These are phyloP conservation scores for Chrysolina oricalcia DNA, from an alignment of 2,888 invertebrate genomes.

Conservation along the genomic window DNA sequence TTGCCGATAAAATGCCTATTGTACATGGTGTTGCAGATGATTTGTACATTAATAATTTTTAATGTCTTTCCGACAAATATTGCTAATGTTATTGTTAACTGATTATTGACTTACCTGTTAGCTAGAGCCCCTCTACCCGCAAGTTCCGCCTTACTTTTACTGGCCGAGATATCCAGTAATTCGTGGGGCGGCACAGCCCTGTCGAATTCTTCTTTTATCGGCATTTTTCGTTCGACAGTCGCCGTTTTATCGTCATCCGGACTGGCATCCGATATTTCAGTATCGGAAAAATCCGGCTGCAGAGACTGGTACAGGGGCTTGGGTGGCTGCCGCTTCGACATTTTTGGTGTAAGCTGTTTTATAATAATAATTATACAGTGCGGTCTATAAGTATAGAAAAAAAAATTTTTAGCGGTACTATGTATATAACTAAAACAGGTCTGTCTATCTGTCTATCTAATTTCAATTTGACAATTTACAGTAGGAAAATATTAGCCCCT, in stretches of 20 bases:
- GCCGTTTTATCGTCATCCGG: conserved; percentile 87
- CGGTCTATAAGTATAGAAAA: too few species aligned
- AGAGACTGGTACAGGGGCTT: conserved; percentile 72
- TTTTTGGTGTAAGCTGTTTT: conserved; percentile 81
- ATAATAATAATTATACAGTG: too few species aligned
- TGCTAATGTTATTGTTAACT: too few species aligned
- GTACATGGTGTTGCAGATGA: not conserved
- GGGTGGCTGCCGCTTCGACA: conserved; percentile 82
- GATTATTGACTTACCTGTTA: conserved; percentile 69
- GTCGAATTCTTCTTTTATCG: conserved; percentile 85
- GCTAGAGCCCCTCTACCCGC: conserved; percentile 86
- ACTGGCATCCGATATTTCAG: conserved; percentile 88
- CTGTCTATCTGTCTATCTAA: too few species aligned
- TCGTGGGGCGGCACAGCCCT: conserved; percentile 90
- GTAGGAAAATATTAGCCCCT: too few species aligned
- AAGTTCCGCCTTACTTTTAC: conserved; percentile 88
- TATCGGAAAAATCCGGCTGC: conserved; percentile 88
- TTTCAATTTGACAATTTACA: too few species aligned
- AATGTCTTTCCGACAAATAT: not conserved
- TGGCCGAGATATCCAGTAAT: conserved; percentile 90
- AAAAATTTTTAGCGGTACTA: too few species aligned
- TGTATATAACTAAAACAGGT: too few species aligned
- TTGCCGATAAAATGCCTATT: not conserved
- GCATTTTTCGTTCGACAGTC: conserved; percentile 82
- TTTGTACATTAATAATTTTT: not conserved